A percentile compares a stretch with the other conserved stretches of the same genome.
Evolutionary conservation across 2,797 vertebrate genomes (phyloP).

Genomic region (Galago senegalensis): DNA sequence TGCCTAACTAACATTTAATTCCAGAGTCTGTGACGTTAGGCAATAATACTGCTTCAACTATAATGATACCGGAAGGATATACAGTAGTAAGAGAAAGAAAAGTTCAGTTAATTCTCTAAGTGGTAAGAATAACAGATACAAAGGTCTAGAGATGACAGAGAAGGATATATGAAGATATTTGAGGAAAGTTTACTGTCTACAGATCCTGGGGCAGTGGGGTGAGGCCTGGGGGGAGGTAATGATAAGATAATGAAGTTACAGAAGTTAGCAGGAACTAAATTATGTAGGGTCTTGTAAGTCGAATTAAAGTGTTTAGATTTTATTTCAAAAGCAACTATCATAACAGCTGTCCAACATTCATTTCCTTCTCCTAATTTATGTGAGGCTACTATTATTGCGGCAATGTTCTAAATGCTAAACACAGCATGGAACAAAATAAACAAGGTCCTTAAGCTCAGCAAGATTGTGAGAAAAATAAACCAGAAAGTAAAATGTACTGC

Average conservation of each 20-base stretch:
- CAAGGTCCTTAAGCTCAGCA: constrained; percentile 14
- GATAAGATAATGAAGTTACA: background rate
- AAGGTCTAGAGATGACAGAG: background rate
- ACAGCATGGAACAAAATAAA: constrained; percentile 29
- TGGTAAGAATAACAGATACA: background rate
- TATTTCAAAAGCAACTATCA: background rate
- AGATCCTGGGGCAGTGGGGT: background rate
- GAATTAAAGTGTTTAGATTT: background rate
- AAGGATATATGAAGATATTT: background rate
- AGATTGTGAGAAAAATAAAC: background rate
- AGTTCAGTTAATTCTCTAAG: background rate
- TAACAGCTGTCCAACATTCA: background rate
- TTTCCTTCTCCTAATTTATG: constrained; percentile 28
- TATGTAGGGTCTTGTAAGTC: background rate
- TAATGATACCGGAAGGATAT: background rate
- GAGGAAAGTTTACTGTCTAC: background rate
- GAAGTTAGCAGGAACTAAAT: constrained; percentile 19
- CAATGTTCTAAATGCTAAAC: background rate
- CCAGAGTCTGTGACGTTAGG: background rate
- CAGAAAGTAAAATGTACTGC: background rate
- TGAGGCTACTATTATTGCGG: background rate
- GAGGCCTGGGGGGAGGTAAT: background rate
- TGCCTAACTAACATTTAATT: constrained; percentile 29
- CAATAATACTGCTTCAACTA: background rate
- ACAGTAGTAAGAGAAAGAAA: background rate